Percentiles rank a stretch among this genome's conserved stretches.
These are phyloP conservation scores for Amphipoea lucens DNA, from an alignment of 2,888 invertebrate genomes.

Conservation along the genomic window DNA sequence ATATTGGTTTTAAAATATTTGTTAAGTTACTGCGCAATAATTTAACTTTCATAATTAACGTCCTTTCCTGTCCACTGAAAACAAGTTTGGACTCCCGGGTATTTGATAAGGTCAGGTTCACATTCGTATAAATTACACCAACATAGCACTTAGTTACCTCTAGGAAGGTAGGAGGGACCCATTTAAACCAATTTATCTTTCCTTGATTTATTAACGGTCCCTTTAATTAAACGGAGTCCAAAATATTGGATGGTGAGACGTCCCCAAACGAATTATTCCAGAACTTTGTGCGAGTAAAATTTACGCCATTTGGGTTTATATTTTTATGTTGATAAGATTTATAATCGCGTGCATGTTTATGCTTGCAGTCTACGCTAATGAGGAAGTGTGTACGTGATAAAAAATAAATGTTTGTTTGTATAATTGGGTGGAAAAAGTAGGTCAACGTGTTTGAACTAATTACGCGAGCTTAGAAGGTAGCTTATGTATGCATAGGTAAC, in stretches of 20 bases:
- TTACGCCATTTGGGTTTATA: slow-evolving; percentile 36
- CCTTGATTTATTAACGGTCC: slow-evolving; percentile 68
- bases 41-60: slow-evolving; percentile 11
- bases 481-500: slow-evolving; percentile 17
- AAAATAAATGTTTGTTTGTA: slow-evolving; percentile 50
- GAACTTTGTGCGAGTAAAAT: slow-evolving; percentile 60
- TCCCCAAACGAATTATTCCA: slow-evolving; percentile 68
- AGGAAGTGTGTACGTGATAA: slow-evolving; percentile 53
- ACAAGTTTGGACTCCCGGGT: slow-evolving; percentile 2
- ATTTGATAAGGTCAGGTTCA: slow-evolving; percentile 15
- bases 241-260: slow-evolving; percentile 77
- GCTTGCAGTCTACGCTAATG: slow-evolving; percentile 52
- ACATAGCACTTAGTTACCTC: slow-evolving; percentile 47
- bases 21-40: not conserved
- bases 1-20: not conserved
- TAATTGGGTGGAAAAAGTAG: slow-evolving; percentile 55
- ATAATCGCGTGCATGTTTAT: slow-evolving; percentile 56
- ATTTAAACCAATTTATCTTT: slow-evolving; percentile 80
- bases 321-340: slow-evolving; percentile 31
- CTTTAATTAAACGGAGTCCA: slow-evolving; percentile 74
- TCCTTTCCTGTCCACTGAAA: slow-evolving; percentile 8
- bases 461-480: slow-evolving; percentile 30
- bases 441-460: slow-evolving; percentile 51
- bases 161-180: slow-evolving; percentile 65
- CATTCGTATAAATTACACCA: slow-evolving; percentile 62